Base-by-base conservation (phyloP, 1,140 invertebrate genomes). In the Harpegnathos saltator region DNA sequence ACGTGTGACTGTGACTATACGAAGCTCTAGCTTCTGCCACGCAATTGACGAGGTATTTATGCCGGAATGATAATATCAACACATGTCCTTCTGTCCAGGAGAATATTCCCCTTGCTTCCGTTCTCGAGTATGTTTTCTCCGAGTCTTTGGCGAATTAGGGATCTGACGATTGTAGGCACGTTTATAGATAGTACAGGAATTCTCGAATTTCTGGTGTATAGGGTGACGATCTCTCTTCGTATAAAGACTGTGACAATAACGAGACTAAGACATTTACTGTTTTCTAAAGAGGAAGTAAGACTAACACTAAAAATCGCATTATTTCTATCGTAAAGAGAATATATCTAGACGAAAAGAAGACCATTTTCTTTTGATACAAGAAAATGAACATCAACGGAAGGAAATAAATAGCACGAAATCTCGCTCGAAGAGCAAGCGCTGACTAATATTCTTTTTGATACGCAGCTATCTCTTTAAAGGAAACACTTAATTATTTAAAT, bases 31-130 rank as follows among this genome's bases (percentile, higher is more conserved):
- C 94, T 94, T 94, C 94, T 93, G 93, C 94, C 92, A 94, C 93
- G 91, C 92, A 94, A 93, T 94, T 91, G 90, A 80, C 92, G 94
- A 94, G 94, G 94, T 94, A 94, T 94, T 94, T 94, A 94, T 94
- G 87, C 93, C 92, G 93, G 93, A 94, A 94, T 94, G 94, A 94
- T 94, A 92, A 93, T 92, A 92, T 90, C 92, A 92, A 92, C 65
- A 92, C 87, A 91, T 91, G 91, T 90, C 85, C 90, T 92, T 91
- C 87, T 92, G 86, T 62, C 38, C 91, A 90, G 84, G 86, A 86
- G 59, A 84, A 81, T 86, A n/a, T 80, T 17, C 19, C 24, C 17
- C 15, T 54, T 48, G 17, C 17, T 56, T 26, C 44, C 22, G 19
- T 56, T 65, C 58, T 26, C 14, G 38, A 44, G 11, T 29, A 56